phyloP scores from a whole-genome alignment of 2,888 invertebrate species.

The Thera obeliscata region DNA sequence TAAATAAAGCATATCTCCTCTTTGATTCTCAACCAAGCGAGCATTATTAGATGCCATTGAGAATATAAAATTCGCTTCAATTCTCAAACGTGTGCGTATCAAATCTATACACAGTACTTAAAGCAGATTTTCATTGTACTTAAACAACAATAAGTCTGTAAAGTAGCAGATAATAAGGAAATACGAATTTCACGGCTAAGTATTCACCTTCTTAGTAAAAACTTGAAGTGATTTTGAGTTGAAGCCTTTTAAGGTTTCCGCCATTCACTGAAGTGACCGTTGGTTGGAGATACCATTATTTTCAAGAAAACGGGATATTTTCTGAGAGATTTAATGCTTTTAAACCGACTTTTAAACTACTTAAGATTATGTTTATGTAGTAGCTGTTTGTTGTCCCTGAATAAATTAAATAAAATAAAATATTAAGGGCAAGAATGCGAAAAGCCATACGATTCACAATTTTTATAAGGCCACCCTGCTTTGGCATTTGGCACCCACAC shows the following conservation, averaged over 20 bases:
- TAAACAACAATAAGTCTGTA: conserved; percentile 40
- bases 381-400: no score
- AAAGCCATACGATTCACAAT: no score
- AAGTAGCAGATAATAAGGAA: conserved; percentile 65
- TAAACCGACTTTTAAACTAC: no score
- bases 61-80: conserved; percentile 29
- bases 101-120: conserved; percentile 50
- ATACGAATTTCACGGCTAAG: conserved; percentile 58
- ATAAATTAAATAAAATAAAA: no score
- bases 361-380: no score
- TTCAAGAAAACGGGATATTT: neutral
- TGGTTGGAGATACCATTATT: conserved; percentile 35
- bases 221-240: conserved; percentile 48
- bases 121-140: conserved; percentile 42
- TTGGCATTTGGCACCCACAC: no score
- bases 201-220: conserved; percentile 22
- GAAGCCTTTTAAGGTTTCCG: conserved; percentile 65
- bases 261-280: conserved; percentile 55
- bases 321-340: no score
- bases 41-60: conserved; percentile 19
- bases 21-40: conserved; percentile 18
- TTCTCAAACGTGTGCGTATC: conserved; percentile 52
- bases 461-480: no score
- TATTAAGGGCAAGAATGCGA: no score
- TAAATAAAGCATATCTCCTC: conserved; percentile 1